Evolutionary conservation across 1,140 invertebrate genomes (phyloP).

Genomic region (Homarus americanus): DNA sequence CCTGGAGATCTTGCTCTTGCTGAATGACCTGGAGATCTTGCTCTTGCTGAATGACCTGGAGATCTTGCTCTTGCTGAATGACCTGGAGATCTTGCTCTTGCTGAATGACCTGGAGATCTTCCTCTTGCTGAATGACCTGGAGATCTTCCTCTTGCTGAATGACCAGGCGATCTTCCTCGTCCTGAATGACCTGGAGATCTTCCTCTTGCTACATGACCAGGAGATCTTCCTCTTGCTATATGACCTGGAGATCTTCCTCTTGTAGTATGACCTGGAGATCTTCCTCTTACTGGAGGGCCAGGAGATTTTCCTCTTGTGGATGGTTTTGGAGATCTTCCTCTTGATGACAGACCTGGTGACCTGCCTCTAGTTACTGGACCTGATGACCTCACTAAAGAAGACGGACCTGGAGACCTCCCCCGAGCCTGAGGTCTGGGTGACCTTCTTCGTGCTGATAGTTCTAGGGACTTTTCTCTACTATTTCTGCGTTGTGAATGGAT

Average conservation of each 20-base stretch:
- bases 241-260: slow-evolving; percentile 6
- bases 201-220: neutral
- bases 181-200: slow-evolving; percentile 6
- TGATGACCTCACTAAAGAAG: neutral
- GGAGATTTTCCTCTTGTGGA: slow-evolving; percentile 3
- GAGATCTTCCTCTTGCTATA: neutral
- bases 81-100: slow-evolving; percentile 19
- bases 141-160: neutral
- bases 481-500: neutral
- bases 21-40: slow-evolving; percentile 4
- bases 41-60: slow-evolving; percentile 2
- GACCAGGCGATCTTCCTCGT: neutral
- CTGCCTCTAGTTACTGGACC: neutral
- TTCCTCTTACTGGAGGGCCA: neutral
- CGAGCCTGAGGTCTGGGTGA: neutral
- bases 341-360: slow-evolving; percentile 3
- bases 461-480: slow-evolving; percentile 14
- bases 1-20: slow-evolving; percentile 35
- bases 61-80: slow-evolving; percentile 7
- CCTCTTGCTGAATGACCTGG: neutral
- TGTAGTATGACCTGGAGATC: slow-evolving; percentile 3
- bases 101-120: neutral
- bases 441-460: neutral
- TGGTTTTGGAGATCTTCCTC: slow-evolving; percentile 30
- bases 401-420: slow-evolving; percentile 30